These are phyloP conservation scores for Epinephelus malabaricus DNA, from an alignment of 2,797 vertebrate species.

Conservation along the genomic window DNA sequence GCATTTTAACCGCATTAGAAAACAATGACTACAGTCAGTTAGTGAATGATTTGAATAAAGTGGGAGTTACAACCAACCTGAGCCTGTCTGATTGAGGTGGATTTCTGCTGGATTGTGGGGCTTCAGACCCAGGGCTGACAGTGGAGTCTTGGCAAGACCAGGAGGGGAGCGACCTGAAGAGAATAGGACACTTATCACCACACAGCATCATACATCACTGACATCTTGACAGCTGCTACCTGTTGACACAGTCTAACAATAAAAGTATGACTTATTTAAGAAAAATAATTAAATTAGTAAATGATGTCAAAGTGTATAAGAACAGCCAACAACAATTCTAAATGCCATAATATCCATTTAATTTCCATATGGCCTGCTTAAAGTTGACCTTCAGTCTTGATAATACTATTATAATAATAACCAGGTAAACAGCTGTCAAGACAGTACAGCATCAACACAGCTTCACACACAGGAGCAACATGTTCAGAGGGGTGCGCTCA, in stretches of 20 bases:
- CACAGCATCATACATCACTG: background rate
- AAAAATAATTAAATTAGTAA: background rate
- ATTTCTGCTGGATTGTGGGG: constrained; percentile 97
- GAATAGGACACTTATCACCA: constrained; percentile 9
- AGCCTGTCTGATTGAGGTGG: constrained; percentile 91
- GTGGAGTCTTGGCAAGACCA: constrained; percentile 95
- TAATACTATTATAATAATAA: background rate
- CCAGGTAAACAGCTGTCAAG: constrained; percentile 71
- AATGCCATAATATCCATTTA: background rate
- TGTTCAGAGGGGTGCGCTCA: constrained; percentile 61
- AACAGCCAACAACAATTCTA: background rate
- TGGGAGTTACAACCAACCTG: constrained; percentile 82
- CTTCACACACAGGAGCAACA: constrained; percentile 31
- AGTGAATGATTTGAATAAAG: background rate
- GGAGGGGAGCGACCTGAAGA: constrained; percentile 93
- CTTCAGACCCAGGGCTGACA: constrained; percentile 96
- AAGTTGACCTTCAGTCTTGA: background rate
- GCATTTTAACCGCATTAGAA: no score
- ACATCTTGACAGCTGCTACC: constrained; percentile 70
- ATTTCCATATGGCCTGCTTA: background rate
- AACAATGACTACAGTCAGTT: no score
- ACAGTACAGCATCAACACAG: constrained; percentile 28
- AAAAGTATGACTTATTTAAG: background rate
- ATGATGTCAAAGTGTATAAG: background rate
- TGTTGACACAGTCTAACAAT: constrained; percentile 16